phyloP scores from a whole-genome alignment of 2,113 vertebrate genomes.

The Poecilia latipinna region DNA sequence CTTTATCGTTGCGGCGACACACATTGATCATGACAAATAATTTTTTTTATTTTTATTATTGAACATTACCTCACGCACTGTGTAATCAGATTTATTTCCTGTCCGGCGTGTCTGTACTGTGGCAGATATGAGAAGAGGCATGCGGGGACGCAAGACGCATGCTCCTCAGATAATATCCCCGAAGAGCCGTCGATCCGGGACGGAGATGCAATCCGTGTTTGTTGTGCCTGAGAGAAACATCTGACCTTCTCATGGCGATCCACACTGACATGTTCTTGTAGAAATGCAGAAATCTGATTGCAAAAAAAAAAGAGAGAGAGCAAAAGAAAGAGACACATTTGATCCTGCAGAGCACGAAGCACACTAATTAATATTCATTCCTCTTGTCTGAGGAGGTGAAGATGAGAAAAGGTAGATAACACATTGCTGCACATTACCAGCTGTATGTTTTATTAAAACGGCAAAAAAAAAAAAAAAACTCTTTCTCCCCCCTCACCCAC shows the following conservation, averaged over 20 bases:
- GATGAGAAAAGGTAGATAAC: neutral
- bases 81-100: conserved; percentile 77
- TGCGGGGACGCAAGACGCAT: conserved; percentile 25
- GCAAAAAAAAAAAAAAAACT: conserved; percentile 7
- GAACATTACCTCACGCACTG: conserved; percentile 74
- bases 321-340: conserved; percentile 1
- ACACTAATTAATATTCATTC: conserved; percentile 18
- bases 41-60: conserved; percentile 77
- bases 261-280: conserved; percentile 43
- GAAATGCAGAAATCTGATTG: conserved; percentile 44
- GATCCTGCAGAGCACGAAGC: conserved; percentile 20
- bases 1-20: conserved; percentile 73
- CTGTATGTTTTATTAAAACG: conserved; percentile 1
- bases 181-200: conserved; percentile 46
- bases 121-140: conserved; percentile 52
- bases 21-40: conserved; percentile 80
- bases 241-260: conserved; percentile 58
- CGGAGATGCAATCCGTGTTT: conserved; percentile 47
- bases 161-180: conserved; percentile 55
- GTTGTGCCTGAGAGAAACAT: conserved; percentile 42
- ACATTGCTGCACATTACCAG: neutral
- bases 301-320: neutral
- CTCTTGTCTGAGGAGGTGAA: neutral
- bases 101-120: conserved; percentile 57
- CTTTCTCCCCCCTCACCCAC: neutral